Evolutionary conservation across 2,113 vertebrate species (phyloP).

Genomic region (Psophia crepitans): DNA sequence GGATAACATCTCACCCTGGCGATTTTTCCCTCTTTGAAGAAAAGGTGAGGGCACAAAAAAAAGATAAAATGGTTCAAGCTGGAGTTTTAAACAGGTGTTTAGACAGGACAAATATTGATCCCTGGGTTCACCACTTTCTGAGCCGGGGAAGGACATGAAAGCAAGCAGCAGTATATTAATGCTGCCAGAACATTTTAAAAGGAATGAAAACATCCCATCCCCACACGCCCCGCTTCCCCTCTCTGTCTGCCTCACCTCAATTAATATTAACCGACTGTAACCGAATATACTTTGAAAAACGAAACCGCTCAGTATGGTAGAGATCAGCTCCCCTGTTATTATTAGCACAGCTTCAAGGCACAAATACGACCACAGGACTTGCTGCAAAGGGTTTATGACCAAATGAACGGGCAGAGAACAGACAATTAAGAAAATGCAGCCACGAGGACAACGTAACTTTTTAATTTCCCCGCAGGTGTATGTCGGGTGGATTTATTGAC

Average conservation of each 20-base stretch:
- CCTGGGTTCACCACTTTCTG: rapidly evolving
- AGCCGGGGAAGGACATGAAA: not conserved
- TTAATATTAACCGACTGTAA: not conserved
- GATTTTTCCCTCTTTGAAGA: not conserved
- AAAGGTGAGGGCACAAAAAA: not conserved
- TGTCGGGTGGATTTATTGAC: not conserved
- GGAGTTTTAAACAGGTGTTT: not conserved
- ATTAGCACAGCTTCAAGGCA: not conserved
- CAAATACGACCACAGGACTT: not conserved
- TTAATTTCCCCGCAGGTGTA: not conserved
- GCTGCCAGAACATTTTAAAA: not conserved
- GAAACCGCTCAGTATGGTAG: not conserved
- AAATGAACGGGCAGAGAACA: not conserved
- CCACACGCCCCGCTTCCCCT: not conserved
- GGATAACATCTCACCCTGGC: not conserved
- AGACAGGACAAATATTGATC: not conserved
- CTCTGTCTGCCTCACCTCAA: not conserved
- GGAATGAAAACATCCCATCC: not conserved
- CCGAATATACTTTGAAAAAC: not conserved
- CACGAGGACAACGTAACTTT: not conserved
- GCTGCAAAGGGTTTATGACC: not conserved
- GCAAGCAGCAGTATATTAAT: not conserved
- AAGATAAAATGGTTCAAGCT: not conserved
- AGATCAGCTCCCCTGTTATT: not conserved
- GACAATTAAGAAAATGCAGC: not conserved